These are phyloP conservation scores for Himalopsyche kuldschensis DNA, from an alignment of 2,888 invertebrate species.

Conservation along the genomic window DNA sequence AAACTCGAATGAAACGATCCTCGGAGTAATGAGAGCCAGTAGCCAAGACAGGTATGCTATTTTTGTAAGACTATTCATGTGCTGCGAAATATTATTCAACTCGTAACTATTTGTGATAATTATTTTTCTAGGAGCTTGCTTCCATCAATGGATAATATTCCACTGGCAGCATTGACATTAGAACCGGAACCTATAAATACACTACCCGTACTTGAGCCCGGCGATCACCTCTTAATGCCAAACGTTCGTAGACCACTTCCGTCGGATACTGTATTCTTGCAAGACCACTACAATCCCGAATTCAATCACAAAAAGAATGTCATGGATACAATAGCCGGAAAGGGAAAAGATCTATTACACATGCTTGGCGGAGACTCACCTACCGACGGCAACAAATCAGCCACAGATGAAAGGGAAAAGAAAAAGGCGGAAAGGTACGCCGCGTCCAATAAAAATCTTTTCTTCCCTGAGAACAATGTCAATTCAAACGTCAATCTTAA, in stretches of 20 bases:
- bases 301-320: constrained; percentile 50
- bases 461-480: constrained; percentile 50
- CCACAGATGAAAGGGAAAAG: constrained; percentile 52
- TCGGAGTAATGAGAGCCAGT: not conserved
- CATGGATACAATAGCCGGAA: constrained; percentile 52
- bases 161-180: constrained; percentile 11
- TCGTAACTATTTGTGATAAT: too few species aligned
- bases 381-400: constrained; percentile 52
- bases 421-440: constrained; percentile 58
- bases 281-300: constrained; percentile 46
- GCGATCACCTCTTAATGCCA: constrained; percentile 65
- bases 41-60: not conserved
- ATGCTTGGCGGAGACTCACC: constrained; percentile 51
- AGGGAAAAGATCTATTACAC: constrained; percentile 55
- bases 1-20: not conserved
- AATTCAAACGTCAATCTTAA: not conserved
- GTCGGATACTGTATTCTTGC: constrained; percentile 42
- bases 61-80: not conserved
- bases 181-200: constrained; percentile 16
- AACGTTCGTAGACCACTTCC: constrained; percentile 42
- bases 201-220: constrained; percentile 63
- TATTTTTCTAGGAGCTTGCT: not conserved
- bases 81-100: not conserved
- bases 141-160: constrained; percentile 9
- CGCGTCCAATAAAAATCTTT: constrained; percentile 50